Evolutionary conservation across 2,888 invertebrate genomes (phyloP), one percentile per base, ranked within the genome.

Genomic region (Prosopocoilus inquinatus): DNA sequence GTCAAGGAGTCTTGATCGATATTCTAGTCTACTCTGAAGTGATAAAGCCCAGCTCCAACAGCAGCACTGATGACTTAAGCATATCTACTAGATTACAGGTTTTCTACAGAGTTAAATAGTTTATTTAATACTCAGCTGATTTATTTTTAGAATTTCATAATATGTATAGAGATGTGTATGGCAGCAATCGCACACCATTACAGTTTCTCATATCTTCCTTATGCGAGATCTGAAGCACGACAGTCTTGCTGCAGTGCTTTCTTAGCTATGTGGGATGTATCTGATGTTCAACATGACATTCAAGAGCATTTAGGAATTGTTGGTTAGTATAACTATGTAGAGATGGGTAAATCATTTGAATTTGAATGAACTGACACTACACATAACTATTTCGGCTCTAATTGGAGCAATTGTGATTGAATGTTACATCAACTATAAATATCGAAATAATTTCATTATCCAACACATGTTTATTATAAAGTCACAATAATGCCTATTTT

Each of bases 131-230:
- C 28, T 7, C 13, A 41, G 48, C 57, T 43, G 33, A 32, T 28
- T 28, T 15, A 54, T 57, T 80, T 81, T 12, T 81, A 96, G 89
- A 93, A 97, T 79, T 96, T 97, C 78, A 79, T 94, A 53, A 95
- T 97, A 65, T 97, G 97, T 75, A 93, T 97, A 70, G 97, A 97
- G 81, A 97, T 97, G 97, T 96, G 96, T 74, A 75, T 96, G 67
- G 96, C 96, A 16, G 94, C 96, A 1, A 85, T 96, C 16, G 96
- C 95, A 0, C 96, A 97, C 76, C 94, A 94, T 75, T 96, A 91
- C 78, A 93, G 94, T 70, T 97, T 97, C 77, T 92, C 95, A n/a
- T 92, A 95, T 76, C 87, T 89, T 73, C 92, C 93, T 38, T 97
- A 86, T 72, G 83, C 90, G 67, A 87, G 66, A 41, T 62, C 71